phyloP scores from a whole-genome alignment of 2,888 invertebrate species.

The Lamellibrachia columna region DNA sequence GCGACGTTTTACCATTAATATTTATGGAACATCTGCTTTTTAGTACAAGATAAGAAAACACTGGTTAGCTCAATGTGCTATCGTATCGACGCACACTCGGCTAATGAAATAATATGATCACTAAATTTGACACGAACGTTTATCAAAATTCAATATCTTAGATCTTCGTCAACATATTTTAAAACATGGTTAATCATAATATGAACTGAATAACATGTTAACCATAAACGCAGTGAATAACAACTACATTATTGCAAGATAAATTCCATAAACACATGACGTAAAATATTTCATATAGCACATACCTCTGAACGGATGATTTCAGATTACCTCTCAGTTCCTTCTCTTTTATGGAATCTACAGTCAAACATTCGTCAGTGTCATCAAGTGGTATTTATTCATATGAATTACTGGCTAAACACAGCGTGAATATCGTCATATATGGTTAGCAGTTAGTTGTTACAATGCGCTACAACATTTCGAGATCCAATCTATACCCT shows the following conservation, averaged over 20 bases:
- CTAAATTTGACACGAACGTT: not conserved
- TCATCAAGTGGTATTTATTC: not conserved
- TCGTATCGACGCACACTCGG: not conserved
- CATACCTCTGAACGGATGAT: conserved; percentile 78
- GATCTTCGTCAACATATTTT: not conserved
- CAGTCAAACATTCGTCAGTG: conserved; percentile 29
- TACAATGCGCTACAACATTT: not conserved
- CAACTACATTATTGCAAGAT: not conserved
- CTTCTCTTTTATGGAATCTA: conserved; percentile 87
- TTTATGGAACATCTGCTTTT: not conserved
- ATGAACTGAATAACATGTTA: not conserved
- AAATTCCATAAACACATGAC: not conserved
- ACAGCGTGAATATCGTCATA: not conserved
- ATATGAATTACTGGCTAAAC: not conserved
- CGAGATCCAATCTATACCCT: not conserved
- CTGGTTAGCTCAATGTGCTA: not conserved
- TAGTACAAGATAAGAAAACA: not conserved
- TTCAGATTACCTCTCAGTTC: conserved; percentile 83
- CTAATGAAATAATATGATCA: not conserved
- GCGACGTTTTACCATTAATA: not conserved
- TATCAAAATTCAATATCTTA: not conserved
- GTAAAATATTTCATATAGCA: not conserved
- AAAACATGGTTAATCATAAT: conserved; percentile 5
- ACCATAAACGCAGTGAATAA: not conserved
- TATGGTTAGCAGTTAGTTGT: not conserved